Base-by-base conservation (phyloP, 2,888 invertebrate species). In the Ditylenchus weischeri region DNA sequence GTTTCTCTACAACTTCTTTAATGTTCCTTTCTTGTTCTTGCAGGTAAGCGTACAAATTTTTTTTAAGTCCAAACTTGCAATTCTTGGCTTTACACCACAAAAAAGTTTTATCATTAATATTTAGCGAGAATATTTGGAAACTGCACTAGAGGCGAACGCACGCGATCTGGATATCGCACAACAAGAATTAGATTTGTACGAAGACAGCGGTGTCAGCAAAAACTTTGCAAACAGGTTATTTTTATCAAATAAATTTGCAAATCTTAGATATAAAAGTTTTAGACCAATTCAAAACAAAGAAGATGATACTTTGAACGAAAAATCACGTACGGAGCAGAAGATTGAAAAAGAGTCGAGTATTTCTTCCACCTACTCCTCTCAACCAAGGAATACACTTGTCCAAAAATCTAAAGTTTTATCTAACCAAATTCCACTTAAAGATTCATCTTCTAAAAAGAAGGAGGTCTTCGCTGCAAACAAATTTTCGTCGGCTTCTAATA, bases 1-100 rank as follows among this genome's bases (percentile, higher is more conserved):
- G 82, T 88, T 92, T 71, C 87, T 95, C 63, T 92, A 95, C 86
- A 92, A 92, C 85, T 95, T 94, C 85, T 90, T 95, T 83, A 93
- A 92, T 84, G 87, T 95, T 68, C 94, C 95, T 64, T 95, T 94
- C 84, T 86, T 95, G 63, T 89, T 91, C 82, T 86, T 95, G 43
- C 94, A 94, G 86, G 71, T 73, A 35, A 51, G 48, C 29, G 8
- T 29, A 6, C 1, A 19, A 43, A 43, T 43, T 43, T 13, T 43
- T 13, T 13, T 43, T 10, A 10, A 43, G 3, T 43, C 43, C 15
- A 43, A 10, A 8, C 8, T 43, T 43, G 43, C 43, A 10, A 43
- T 43, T 10, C 15, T 43, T 8, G 1, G 43, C 1, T 15, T 43
- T 13, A 6, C 15, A 13, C 1, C 59, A 59, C 4, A 36, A 59